A percentile compares a stretch with the other conserved stretches of the same genome.
These are phyloP conservation scores for Hylomyscus alleni DNA, from an alignment of 2,797 vertebrate genomes.

Conservation along the genomic window DNA sequence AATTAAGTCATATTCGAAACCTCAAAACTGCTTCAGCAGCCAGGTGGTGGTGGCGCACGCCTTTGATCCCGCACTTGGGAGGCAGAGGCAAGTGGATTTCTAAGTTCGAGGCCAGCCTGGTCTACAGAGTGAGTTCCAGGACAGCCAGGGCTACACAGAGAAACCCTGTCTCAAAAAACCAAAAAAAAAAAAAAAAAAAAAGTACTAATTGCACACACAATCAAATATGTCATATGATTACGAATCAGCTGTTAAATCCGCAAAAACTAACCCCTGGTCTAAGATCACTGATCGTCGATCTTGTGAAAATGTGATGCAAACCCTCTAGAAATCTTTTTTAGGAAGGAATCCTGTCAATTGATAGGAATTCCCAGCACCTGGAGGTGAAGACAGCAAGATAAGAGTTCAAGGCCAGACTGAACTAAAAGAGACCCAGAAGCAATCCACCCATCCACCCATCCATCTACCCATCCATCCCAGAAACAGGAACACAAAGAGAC, in stretches of 20 bases:
- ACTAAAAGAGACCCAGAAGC: neutral
- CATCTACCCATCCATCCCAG: too few relatives aligned
- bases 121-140: too few relatives aligned
- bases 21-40: conserved; percentile 24
- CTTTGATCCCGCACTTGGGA: too few relatives aligned
- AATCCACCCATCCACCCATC: neutral
- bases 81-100: too few relatives aligned
- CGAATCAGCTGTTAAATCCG: conserved; percentile 61
- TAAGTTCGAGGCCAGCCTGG: too few relatives aligned
- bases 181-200: neutral
- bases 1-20: too few relatives aligned
- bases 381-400: neutral
- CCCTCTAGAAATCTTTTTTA: conserved; percentile 43
- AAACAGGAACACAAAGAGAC: neutral
- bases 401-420: neutral
- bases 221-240: conserved; percentile 33
- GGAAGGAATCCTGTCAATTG: neutral
- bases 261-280: conserved; percentile 15
- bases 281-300: neutral
- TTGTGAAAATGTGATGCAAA: conserved; percentile 59
- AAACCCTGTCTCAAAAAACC: too few relatives aligned
- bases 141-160: too few relatives aligned
- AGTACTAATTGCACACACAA: neutral
- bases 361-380: neutral
- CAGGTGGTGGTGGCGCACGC: too few relatives aligned